Evolutionary conservation across 2,888 invertebrate genomes (phyloP).

Genomic region (Miltochrista miniata): DNA sequence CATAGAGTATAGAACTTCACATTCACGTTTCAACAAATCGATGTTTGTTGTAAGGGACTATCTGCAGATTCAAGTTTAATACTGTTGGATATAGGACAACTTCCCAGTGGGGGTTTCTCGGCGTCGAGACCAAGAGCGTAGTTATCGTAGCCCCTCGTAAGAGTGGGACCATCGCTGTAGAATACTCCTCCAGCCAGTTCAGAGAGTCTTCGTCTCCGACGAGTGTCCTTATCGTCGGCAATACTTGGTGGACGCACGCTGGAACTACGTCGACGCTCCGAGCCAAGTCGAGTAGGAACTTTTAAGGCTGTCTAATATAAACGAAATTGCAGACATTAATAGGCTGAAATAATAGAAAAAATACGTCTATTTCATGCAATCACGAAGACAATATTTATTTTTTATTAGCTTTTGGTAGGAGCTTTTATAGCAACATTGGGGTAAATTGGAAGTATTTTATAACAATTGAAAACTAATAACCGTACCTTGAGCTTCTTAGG

Average conservation of each 20-base stretch:
- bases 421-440: too few relatives aligned
- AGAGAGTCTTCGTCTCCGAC: slow-evolving; percentile 72
- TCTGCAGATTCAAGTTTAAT: slow-evolving; percentile 51
- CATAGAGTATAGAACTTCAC: too few relatives aligned
- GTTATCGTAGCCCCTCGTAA: slow-evolving; percentile 66
- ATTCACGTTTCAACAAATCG: slow-evolving; percentile 39
- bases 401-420: neutral
- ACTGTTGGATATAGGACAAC: slow-evolving; percentile 48
- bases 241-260: slow-evolving; percentile 72
- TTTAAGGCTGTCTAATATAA: slow-evolving; percentile 61
- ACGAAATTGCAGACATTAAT: slow-evolving; percentile 7
- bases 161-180: slow-evolving; percentile 67
- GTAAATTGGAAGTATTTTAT: too few relatives aligned
- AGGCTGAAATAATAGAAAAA: neutral
- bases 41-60: slow-evolving; percentile 42
- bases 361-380: neutral
- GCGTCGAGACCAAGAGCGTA: slow-evolving; percentile 66
- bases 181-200: slow-evolving; percentile 78
- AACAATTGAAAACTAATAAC: neutral
- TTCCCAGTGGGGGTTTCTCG: slow-evolving; percentile 61
- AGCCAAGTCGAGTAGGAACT: slow-evolving; percentile 64
- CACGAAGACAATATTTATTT: neutral
- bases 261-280: slow-evolving; percentile 71
- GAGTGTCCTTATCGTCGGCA: slow-evolving; percentile 72
- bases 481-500: slow-evolving; percentile 75